Base-by-base conservation (phyloP, 2,888 invertebrate species). In the Acheta domesticus region DNA sequence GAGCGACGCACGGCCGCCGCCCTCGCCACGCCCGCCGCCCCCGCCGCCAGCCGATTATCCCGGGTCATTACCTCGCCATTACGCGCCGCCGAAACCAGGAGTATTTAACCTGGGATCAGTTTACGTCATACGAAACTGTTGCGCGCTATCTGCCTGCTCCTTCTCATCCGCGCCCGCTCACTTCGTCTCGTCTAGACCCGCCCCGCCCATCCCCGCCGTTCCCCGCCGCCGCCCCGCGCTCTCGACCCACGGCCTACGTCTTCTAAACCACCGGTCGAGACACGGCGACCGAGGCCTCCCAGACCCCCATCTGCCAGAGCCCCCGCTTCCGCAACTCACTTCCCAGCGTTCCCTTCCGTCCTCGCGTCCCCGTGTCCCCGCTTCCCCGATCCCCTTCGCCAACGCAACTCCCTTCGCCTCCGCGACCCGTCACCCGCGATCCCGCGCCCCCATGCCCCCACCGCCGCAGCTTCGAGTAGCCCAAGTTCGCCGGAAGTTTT, bases 61-160 rank as follows among this genome's bases (percentile, higher is more conserved):
- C 62, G 16, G 62, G 62, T 62, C 62, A 62, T 62, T 62, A 62
- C n/a, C n/a, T 62, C 62, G 62, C 62, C n/a, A n/a, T 62, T 62
- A 62, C 62, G 62, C 11, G 14, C 14, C 62, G n/a, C n/a, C 62
- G 14, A 19, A n/a, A 62, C n/a, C 62, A 3, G 14, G 62, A 62
- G 62, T 62, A 62, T 62, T 62, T 62, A 62, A 62, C 62, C 16
- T n/a, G 62, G 62, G 62, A 62, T 62, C 62, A 62, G n/a, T 62
- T 62, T 19, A 62, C 62, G 62, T 19, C 62, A 62, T 62, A 62
- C 62, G 62, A 62, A 62, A 62, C 16, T 19, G 62, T n/a, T 19
- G 62, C 14, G 62, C 14, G 62, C 14, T n/a, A 62, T 62, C 62
- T 62, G n/a, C 16, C 62, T 62, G 16, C 2, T 14, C n/a, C 16